phyloP scores from a whole-genome alignment of 2,113 vertebrate genomes.

The Struthio camelus region DNA sequence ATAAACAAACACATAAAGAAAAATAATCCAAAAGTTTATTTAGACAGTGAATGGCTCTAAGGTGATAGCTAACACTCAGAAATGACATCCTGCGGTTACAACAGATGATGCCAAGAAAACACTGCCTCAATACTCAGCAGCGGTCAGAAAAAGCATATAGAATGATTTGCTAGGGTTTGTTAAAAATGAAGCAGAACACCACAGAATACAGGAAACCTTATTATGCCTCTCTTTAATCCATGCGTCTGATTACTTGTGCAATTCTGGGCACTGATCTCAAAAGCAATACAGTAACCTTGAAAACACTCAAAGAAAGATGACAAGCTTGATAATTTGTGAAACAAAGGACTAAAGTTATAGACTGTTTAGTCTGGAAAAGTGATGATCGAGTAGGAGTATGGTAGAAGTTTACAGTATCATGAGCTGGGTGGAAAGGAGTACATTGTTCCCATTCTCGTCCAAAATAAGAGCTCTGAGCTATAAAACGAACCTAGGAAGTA shows the following conservation, averaged over 20 bases:
- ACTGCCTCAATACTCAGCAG: neutral
- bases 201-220: neutral
- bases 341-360: neutral
- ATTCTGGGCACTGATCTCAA: neutral
- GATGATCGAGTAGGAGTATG: neutral
- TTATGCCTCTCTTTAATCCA: neutral
- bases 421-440: neutral
- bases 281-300: neutral
- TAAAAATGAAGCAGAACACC: neutral
- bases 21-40: neutral
- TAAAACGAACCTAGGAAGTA: neutral
- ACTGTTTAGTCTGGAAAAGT: neutral
- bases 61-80: neutral
- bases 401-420: neutral
- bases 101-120: neutral
- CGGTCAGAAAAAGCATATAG: neutral
- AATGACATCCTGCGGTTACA: neutral
- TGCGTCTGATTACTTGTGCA: neutral
- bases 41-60: neutral
- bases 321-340: neutral
- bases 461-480: neutral
- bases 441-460: neutral
- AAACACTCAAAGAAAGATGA: neutral
- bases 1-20: neutral
- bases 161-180: neutral